Base-by-base conservation (phyloP, 2,113 vertebrate species). In the Oophaga pumilio region DNA sequence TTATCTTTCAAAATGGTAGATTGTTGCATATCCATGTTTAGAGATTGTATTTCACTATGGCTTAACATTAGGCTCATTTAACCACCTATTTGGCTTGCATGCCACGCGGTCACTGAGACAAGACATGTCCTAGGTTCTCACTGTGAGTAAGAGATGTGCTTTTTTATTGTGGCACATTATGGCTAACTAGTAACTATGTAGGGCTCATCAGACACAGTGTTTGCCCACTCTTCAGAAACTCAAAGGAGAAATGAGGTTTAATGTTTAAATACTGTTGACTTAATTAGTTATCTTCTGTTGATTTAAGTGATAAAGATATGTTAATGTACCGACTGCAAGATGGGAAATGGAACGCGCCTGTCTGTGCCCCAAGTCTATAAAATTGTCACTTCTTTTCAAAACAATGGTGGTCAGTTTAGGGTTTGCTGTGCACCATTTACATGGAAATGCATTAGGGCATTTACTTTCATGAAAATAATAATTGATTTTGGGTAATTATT, bases 191-290 rank as follows among this genome's bases (percentile, higher is more conserved):
- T 82, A 82, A 77, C 76, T 56, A 4, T 24, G 13, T 56, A n/a
- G 24, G 76, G 50, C 50, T 77, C 9, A 64, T 82, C 79, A 13
- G 59, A 22, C 33, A 49, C 26, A 81, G 56, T 60, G 78, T 62
- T 62, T 33, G 26, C 26, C 56, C 18, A 7, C 57, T 43, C 26
- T 62, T 11, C 28, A 81, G 56, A 60, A 60, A 59, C n/a, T 82
- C 22, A 20, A 13, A 14, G 28, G 18, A 43, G 33, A 22, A 49
- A 20, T 10, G 52, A 59, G 90, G 93, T 92, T 94, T 93, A 94
- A 95, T 93, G 89, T 92, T 95, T 96, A 94, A 93, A 93, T 80
- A 60, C 50, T 84, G 6, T 49, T 14, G 10, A 87, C 74, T 76
- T 88, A 90, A 89, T 56, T 74, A 52, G 89, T 92, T 83, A 78